A percentile compares a stretch with the other conserved stretches of the same genome.
These are phyloP conservation scores for Sycophila texana DNA, from an alignment of 2,888 invertebrate species.

Conservation along the genomic window DNA sequence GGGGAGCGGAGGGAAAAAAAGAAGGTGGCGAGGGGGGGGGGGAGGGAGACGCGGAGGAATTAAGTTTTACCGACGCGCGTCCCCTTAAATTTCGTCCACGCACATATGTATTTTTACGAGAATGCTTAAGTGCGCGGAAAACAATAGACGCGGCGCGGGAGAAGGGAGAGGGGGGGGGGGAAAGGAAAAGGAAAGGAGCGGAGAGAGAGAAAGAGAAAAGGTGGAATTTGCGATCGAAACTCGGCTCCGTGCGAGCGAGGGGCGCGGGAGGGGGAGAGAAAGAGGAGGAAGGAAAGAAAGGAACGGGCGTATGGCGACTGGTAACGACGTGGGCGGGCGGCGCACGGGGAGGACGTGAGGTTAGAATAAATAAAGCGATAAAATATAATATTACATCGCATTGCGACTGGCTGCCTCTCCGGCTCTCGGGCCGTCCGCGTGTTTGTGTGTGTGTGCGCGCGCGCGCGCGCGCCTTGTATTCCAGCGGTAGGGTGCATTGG, in stretches of 20 bases:
- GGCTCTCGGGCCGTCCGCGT: conserved; percentile 40
- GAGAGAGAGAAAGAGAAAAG: conserved; percentile 13
- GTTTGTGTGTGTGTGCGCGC: conserved; percentile 21
- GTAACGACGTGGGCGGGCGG: conserved; percentile 66
- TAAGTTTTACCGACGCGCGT: conserved; percentile 52
- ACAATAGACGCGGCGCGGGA: conserved; percentile 49
- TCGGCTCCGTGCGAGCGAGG: conserved; percentile 24
- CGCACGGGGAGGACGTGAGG: conserved; percentile 66
- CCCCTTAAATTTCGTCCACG: conserved; percentile 51
- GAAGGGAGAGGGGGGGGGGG: conserved; percentile 9
- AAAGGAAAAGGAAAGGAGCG: conserved; percentile 1
- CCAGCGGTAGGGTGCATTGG: conserved; percentile 64
- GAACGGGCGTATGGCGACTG: conserved; percentile 53
- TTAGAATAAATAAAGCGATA: conserved; percentile 75
- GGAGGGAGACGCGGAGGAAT: conserved; percentile 27
- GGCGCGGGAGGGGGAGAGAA: conserved; percentile 50
- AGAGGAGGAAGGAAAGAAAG: conserved; percentile 53
- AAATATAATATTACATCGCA: conserved; percentile 75
- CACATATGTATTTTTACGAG: conserved; percentile 54
- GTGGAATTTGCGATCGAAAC: conserved; percentile 37
- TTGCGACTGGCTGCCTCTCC: conserved; percentile 66
- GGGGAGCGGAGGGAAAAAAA: not conserved
- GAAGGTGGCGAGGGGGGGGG: conserved; percentile 10
- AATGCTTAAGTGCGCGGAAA: conserved; percentile 56
- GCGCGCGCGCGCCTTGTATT: conserved; percentile 58